These are phyloP conservation scores for Microplitis deprimator DNA, from an alignment of 2,888 invertebrate genomes.

Conservation along the genomic window DNA sequence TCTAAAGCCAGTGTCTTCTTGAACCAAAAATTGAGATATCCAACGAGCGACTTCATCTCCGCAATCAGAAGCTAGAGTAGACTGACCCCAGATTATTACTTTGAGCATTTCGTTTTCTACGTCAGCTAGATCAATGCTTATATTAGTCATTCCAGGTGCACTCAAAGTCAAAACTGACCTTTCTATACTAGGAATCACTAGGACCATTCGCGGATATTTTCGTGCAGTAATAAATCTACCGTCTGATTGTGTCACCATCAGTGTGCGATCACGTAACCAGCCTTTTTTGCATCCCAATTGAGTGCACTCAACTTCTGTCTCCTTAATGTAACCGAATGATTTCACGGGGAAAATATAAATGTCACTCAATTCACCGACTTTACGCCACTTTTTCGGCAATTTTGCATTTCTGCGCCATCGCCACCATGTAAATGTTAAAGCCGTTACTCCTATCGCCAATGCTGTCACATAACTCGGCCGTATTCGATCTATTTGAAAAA, in stretches of 20 bases:
- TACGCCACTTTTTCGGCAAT: slow-evolving; percentile 74
- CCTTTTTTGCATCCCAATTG: slow-evolving; percentile 74
- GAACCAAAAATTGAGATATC: slow-evolving; percentile 77
- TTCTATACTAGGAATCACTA: slow-evolving; percentile 72
- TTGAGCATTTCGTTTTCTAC: slow-evolving; percentile 67
- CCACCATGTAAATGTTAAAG: slow-evolving; percentile 58
- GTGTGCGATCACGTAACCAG: slow-evolving; percentile 75
- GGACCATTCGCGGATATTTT: slow-evolving; percentile 74
- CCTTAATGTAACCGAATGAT: slow-evolving; percentile 74
- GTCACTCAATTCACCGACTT: slow-evolving; percentile 75
- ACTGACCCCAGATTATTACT: slow-evolving; percentile 75
- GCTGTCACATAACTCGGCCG: slow-evolving; percentile 50
- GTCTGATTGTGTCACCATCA: slow-evolving; percentile 75
- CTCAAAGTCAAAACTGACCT: slow-evolving; percentile 74
- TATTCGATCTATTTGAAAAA: too few species aligned
- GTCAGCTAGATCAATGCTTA: slow-evolving; percentile 73
- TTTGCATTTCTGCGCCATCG: slow-evolving; percentile 55
- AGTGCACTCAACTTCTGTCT: slow-evolving; percentile 74
- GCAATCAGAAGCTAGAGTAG: slow-evolving; percentile 79
- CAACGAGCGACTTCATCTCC: slow-evolving; percentile 82
- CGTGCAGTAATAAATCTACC: slow-evolving; percentile 76
- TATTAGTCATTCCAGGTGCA: slow-evolving; percentile 74
- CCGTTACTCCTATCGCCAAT: slow-evolving; percentile 61
- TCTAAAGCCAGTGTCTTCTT: slow-evolving; percentile 73
- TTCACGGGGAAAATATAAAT: slow-evolving; percentile 76